These are phyloP conservation scores for Heliconius charithonia DNA, from an alignment of 2,888 invertebrate genomes.

Conservation along the genomic window DNA sequence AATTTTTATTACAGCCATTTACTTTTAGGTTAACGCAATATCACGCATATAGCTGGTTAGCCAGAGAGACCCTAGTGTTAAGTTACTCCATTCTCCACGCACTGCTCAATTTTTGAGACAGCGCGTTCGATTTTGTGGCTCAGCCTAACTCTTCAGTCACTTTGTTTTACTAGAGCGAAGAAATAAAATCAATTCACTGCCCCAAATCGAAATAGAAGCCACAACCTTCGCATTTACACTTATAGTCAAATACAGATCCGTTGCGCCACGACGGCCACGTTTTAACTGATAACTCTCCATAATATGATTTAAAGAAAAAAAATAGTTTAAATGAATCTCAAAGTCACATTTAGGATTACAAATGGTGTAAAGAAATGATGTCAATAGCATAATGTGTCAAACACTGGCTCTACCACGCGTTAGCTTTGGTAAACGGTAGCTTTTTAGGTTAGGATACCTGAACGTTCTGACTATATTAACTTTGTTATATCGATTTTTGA, in stretches of 20 bases:
- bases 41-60: not conserved
- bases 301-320: not conserved
- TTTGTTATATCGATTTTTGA: too few species aligned
- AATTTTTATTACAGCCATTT: not conserved
- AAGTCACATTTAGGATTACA: not conserved
- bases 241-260: not conserved
- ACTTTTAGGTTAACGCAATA: not conserved
- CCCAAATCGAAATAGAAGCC: not conserved
- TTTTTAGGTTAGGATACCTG: not conserved
- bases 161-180: not conserved
- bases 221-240: not conserved
- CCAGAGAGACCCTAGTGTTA: not conserved
- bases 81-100: not conserved
- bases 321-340: not conserved
- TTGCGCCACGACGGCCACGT: not conserved
- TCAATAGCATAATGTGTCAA: slow-evolving; percentile 17
- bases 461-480: too few species aligned
- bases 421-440: not conserved
- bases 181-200: not conserved
- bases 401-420: not conserved
- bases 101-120: not conserved
- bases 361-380: slow-evolving; percentile 10
- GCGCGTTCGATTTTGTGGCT: not conserved
- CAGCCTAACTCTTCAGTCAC: not conserved
- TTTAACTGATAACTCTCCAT: not conserved